These are phyloP conservation scores for Anagrus nilaparvatae DNA, from an alignment of 1,140 invertebrate species.

Conservation along the genomic window DNA sequence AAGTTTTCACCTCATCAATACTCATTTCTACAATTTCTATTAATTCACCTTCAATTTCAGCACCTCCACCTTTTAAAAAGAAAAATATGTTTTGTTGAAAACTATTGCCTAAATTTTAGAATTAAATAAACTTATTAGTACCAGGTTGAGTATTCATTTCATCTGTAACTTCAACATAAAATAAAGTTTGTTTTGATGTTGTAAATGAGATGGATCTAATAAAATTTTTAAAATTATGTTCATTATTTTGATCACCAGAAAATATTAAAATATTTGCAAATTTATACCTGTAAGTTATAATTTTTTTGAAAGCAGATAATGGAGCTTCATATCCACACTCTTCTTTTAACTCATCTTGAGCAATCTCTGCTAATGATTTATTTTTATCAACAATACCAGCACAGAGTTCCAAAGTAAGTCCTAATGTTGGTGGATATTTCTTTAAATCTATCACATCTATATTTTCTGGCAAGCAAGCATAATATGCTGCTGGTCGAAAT, in stretches of 20 bases:
- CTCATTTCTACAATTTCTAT: constrained; percentile 85
- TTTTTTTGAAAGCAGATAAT: constrained; percentile 53
- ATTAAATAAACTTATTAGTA: constrained; percentile 22
- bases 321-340: constrained; percentile 88
- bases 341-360: constrained; percentile 77
- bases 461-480: constrained; percentile 19
- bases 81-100: constrained; percentile 6
- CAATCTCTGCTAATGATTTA: constrained; percentile 62
- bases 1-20: constrained; percentile 58
- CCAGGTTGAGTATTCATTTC: constrained; percentile 63
- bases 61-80: constrained; percentile 57
- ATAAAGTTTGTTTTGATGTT: constrained; percentile 68
- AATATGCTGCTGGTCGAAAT: constrained; percentile 66
- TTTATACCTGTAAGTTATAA: constrained; percentile 61
- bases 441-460: constrained; percentile 49
- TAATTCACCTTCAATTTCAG: constrained; percentile 74
- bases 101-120: not conserved
- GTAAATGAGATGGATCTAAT: constrained; percentile 55
- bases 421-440: constrained; percentile 61
- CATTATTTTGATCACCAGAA: not conserved
- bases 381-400: constrained; percentile 89
- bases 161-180: constrained; percentile 87
- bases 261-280: not conserved
- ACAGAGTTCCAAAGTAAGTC: constrained; percentile 82
- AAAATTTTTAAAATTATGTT: not conserved